Evolutionary conservation across 64 coral and sea anemone species (phyloP), one percentile per base, ranked within the genome.

Genomic region (Porites lutea): DNA sequence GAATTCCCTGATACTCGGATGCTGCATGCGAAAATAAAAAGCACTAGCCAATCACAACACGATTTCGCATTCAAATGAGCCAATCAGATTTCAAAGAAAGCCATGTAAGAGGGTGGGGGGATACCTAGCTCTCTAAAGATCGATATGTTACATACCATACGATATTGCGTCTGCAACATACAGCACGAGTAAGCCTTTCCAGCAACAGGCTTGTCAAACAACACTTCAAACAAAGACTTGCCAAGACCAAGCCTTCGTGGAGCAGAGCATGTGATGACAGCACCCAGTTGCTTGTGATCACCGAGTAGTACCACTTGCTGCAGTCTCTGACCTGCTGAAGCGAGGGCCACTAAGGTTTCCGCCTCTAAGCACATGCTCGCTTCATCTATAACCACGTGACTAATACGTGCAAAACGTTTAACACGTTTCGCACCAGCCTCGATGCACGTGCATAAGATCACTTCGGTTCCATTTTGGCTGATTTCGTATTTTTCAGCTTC

Each of bases 371-470:
- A 98, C 90, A 90, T 93, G 70, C 89, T 95, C 22, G 90, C 88
- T 62, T 98, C 97, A 68, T 98, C 97, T 15, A 98, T 94, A 62
- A 98, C 90, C 55, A 92, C 87, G 54, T 98, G 97, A 37, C 60
- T 78, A 11, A 94, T 57, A n/a, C 65, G 77, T 67, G 82, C 83
- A 69, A 90, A 87, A 44, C 87, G 95, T 60, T 75, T 92, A n/a
- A 96, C 22, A 62, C 97, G 97, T 54, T 70, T 77, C 18, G 82
- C 90, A 1, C 91, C 94, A 64, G 91, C 94, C 64, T 98, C 97
- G 12, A 82, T 88, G 71, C 97, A 98, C 13, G 97, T 98, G 67
- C 94, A 96, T 50, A 98, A 82, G 10, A 98, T 96, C 13, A 98
- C 59, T 61, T 94, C 86, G n/a, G 82, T 72, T 19, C 90, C 91